phyloP scores from a whole-genome alignment of 2,797 vertebrate species.

The Acanthornis magna region DNA sequence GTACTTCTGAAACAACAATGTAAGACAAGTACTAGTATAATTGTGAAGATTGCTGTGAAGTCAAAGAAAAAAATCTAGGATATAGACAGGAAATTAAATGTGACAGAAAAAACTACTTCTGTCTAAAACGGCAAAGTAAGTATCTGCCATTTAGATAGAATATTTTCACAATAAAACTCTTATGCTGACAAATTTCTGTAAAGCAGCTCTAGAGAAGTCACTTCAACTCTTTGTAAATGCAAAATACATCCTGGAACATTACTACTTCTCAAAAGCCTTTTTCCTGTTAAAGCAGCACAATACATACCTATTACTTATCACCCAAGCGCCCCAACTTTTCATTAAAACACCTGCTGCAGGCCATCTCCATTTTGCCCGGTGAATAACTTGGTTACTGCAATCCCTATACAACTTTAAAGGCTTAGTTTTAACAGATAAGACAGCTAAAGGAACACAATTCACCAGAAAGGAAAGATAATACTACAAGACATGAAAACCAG shows the following conservation, averaged over 20 bases:
- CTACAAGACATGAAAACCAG: neutral
- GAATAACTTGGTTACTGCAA: neutral
- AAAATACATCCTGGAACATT: neutral
- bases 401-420: neutral
- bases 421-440: neutral
- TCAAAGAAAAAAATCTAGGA: neutral
- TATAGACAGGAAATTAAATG: neutral
- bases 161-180: neutral
- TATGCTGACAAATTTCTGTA: neutral
- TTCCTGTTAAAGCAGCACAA: neutral
- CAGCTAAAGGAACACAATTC: neutral
- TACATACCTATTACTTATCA: neutral
- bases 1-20: accelerated
- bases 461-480: neutral
- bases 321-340: neutral
- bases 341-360: neutral
- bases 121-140: neutral
- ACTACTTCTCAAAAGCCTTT: neutral
- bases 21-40: neutral
- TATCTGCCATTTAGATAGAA: neutral
- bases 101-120: neutral
- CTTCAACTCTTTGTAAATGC: neutral
- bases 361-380: neutral
- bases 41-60: neutral
- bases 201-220: neutral